Percentiles rank a stretch among this genome's conserved stretches.
phyloP scores from a whole-genome alignment of 2,797 vertebrate genomes.

The Basileuterus tristriatus region DNA sequence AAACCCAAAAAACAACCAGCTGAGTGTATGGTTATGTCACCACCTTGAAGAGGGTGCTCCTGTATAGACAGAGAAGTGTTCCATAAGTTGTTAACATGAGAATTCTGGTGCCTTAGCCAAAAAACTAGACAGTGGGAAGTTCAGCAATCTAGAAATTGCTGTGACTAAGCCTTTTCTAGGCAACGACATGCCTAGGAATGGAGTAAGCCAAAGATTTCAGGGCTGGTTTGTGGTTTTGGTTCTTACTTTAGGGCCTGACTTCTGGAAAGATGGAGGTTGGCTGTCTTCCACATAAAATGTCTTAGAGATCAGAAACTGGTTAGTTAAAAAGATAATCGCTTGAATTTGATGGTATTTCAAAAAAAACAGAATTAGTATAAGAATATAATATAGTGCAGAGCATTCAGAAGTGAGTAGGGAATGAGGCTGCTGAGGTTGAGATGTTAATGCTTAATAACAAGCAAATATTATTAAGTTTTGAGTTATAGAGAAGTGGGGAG shows the following conservation, averaged over 20 bases:
- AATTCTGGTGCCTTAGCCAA: slow-evolving; percentile 1
- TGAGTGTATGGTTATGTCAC: neutral
- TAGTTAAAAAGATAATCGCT: neutral
- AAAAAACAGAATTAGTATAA: neutral
- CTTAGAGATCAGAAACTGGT: neutral
- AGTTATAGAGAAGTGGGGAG: neutral
- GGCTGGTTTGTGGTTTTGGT: neutral
- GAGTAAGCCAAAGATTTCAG: neutral
- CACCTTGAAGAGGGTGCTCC: neutral
- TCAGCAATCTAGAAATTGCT: neutral
- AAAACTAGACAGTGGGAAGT: slow-evolving; percentile 1
- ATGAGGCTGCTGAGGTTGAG: neutral
- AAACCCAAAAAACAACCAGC: neutral
- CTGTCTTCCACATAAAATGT: neutral
- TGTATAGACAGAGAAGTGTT: neutral
- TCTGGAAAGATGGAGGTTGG: neutral
- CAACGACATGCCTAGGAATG: neutral
- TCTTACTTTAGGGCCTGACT: neutral
- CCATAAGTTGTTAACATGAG: neutral
- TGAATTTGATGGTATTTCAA: neutral
- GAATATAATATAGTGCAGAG: neutral
- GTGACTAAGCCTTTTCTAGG: slow-evolving; percentile 6
- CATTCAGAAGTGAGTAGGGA: neutral
- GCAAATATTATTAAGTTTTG: slow-evolving; percentile 39
- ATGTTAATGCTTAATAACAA: slow-evolving; percentile 49